Base-by-base conservation (phyloP, 2,888 invertebrate species). In the Tipula helvola region DNA sequence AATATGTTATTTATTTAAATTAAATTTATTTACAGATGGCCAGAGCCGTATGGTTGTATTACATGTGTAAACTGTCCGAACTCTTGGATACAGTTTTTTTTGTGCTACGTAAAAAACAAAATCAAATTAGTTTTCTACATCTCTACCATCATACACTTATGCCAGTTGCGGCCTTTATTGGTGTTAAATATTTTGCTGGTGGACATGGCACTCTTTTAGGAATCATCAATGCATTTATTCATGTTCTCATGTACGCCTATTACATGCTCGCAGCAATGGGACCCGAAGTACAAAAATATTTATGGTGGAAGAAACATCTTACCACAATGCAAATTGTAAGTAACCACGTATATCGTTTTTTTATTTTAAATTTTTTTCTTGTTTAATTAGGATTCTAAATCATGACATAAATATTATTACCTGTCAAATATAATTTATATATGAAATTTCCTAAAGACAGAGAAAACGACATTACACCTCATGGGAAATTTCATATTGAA, bases 301-400 rank as follows among this genome's bases (percentile, higher is more conserved):
- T 98, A 28, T 98, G 98, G 98, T 98, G 98, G 98, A 98, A 98
- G 91, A 96, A 94, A 89, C 96, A 98, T 91, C 94, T 98, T 89
- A 98, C 98, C 4, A 93, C 94, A 86, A 92, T 98, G 89, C 98
- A 98, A 92, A 93, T 98, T 92, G 96, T 97, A 91, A 92, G 93
- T 90, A 86, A 28, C 28, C 86, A 13, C 10, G 7, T 2, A 10
- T 44, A 44, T 10, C 44, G 44, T 3, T 16, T 57, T 57, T 57
- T 39, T 0, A 1, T 28, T 13, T 5, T 52, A 41, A n/a, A n/a
- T 52, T 13, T 52, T n/a, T 52, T n/a, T n/a, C n/a, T 3, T 16
- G 13, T n/a, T n/a, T n/a, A n/a, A n/a, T 0, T 57, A 3, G 52
- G 52, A 8, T 85, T 57, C 7, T 4, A 36, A 3, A 83, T 47